Evolutionary conservation across 2,113 vertebrate species (phyloP), one percentile per base, ranked within the genome.

Genomic region (Melanotaenia duboulayi): DNA sequence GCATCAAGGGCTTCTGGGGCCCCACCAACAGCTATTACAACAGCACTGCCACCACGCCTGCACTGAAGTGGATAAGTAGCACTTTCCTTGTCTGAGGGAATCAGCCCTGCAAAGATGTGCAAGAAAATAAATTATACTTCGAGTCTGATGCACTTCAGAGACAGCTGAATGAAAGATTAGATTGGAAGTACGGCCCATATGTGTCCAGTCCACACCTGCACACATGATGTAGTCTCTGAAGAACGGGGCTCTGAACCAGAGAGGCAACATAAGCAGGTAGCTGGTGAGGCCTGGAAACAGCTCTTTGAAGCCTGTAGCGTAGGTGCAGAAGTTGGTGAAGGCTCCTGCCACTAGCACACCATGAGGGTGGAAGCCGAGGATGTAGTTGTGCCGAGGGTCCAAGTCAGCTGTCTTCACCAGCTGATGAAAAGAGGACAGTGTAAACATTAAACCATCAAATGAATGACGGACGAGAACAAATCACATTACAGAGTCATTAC

Each of bases 291-390:
- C 96, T 0, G 97, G 96, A 86, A 95, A 99, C 13, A 95, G 56
- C 0, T 57, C 46, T 3, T 78, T 82, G 76, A 99, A 98, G 7
- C 94, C 94, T 0, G 96, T 96, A 5, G 94, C 86, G 7, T 95
- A 94, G 0, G 95, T 96, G 86, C 96, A 97, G 90, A 99, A 96
- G 80, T 96, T 98, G 51, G 93, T 35, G 11, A 98, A 98, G 57
- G 95, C 96, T 46, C 98, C 97, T 0, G 90, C 83, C 4, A 95
- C 95, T 90, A 99, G 87, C 35, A 99, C 85, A 0, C 98, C 96
- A 0, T 99, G 98, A 0, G 98, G 97, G 61, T 99, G 97, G 84
- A 96, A 96, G 20, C 95, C 97, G 0, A 98, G 25, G 4, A 99
- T 2, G 44, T 99, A 99, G 89, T 99, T 99, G 78, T 92, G 81